Percentiles rank a stretch among this genome's conserved stretches.
Evolutionary conservation across 2,113 vertebrate genomes (phyloP).

Genomic region (Poeciliopsis retropinna): DNA sequence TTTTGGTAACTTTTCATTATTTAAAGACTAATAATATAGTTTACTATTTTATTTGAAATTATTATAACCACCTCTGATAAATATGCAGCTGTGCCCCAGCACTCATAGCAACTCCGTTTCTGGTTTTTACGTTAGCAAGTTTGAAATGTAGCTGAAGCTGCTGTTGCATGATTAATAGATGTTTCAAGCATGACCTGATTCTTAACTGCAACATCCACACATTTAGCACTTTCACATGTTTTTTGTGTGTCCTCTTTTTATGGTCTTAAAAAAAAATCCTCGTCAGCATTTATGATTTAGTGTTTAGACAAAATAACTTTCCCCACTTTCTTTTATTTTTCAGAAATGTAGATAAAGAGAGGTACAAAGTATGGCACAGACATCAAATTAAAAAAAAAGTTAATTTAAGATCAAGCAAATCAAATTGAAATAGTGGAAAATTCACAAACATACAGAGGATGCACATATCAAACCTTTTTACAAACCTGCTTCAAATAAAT

Average conservation of each 20-base stretch:
- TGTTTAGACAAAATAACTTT: neutral
- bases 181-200: conserved; percentile 22
- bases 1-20: neutral
- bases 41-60: neutral
- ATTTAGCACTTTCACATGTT: neutral
- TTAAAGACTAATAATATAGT: neutral
- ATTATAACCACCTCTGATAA: neutral
- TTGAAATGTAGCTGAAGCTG: neutral
- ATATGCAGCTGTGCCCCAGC: neutral
- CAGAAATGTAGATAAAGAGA: neutral
- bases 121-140: neutral
- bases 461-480: no score
- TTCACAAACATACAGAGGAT: no score
- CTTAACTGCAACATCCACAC: conserved; percentile 5
- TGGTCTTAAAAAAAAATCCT: neutral
- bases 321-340: neutral
- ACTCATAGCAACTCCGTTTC: neutral
- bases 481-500: no score
- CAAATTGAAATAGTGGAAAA: neutral
- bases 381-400: neutral
- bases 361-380: neutral
- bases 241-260: neutral
- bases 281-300: neutral
- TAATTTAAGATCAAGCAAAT: neutral
- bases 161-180: conserved; percentile 10